Evolutionary conservation across 2,888 invertebrate genomes (phyloP), one percentile per base, ranked within the genome.

Genomic region (Falcaria lacertinaria): DNA sequence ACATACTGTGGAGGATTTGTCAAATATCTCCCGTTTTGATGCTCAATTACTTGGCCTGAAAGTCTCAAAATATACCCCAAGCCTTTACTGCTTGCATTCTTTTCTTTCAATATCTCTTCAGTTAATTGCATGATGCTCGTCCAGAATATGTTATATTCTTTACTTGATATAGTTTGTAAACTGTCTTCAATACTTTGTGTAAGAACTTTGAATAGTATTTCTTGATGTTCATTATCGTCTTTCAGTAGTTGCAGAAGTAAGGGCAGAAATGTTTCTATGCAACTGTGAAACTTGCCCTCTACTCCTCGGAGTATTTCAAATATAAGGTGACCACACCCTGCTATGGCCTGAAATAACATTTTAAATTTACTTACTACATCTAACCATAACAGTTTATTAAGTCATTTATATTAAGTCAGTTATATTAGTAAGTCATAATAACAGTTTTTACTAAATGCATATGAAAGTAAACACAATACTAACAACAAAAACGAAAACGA

Each of bases 301-400:
- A 96, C 93, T 22, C 98, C 98, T 67, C 93, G 93, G 34, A 97
- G 78, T 43, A 97, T 94, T 89, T 98, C 97, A 85, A 96, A 98
- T 44, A 98, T 88, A 15, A 98, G 89, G 57, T 94, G 93, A 0
- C 97, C 97, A 76, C 96, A 95, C 4, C 98, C 98, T 41, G 90
- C 78, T 13, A 93, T 85, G 48, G 94, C 93, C 94, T 95, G 77
- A 48, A 90, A 90, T 57, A 57, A 48, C 64, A 58, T 35, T 33
- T 22, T 34, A n/a, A n/a, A n/a, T n/a, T n/a, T n/a, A n/a, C n/a
- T n/a, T n/a, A n/a, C n/a, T n/a, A n/a, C n/a, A n/a, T n/a, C n/a
- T n/a, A n/a, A n/a, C n/a, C n/a, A n/a, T n/a, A n/a, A n/a, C n/a
- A n/a, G n/a, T n/a, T n/a, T n/a, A n/a, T n/a, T n/a, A n/a, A n/a